A percentile compares a stretch with the other conserved stretches of the same genome.
Conservation (phyloP, 2,113 vertebrate species). For the Scomber scombrus region DNA sequence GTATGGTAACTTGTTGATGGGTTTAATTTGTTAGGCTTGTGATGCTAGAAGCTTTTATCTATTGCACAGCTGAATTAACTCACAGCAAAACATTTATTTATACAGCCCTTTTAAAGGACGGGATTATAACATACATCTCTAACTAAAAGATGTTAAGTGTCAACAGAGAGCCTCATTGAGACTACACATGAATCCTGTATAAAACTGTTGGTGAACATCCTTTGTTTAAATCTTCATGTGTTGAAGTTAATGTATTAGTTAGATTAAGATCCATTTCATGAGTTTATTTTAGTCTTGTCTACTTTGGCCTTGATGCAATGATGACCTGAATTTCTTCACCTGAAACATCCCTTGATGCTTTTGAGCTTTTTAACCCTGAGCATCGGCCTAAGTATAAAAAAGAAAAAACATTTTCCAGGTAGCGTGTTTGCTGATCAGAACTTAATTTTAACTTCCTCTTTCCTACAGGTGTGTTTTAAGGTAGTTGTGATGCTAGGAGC, state of each 20-base stretch:
- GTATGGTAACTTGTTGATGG: too few relatives aligned
- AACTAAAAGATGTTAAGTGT: too few relatives aligned
- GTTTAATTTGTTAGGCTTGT: too few relatives aligned
- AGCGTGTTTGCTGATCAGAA: not conserved
- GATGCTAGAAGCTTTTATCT: too few relatives aligned
- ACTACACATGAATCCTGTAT: not conserved
- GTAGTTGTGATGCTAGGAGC: too few relatives aligned
- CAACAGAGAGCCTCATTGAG: too few relatives aligned
- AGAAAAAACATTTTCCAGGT: rapidly evolving
- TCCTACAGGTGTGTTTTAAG: slow-evolving; percentile 86
- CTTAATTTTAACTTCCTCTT: not conserved
- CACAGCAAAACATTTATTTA: too few relatives aligned
- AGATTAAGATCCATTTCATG: not conserved
- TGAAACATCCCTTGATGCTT: slow-evolving; percentile 83
- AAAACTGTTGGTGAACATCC: not conserved
- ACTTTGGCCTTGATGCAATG: slow-evolving; percentile 77
- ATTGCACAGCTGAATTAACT: too few relatives aligned
- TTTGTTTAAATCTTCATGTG: not conserved
- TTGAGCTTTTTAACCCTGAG: slow-evolving; percentile 96
- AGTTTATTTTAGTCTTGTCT: not conserved
- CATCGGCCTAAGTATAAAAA: slow-evolving; percentile 66
- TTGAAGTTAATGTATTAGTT: not conserved
- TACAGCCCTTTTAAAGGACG: too few relatives aligned
- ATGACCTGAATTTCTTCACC: slow-evolving; percentile 90
- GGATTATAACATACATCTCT: too few relatives aligned